Evolutionary conservation across 2,113 vertebrate genomes (phyloP).

Genomic region (Hemiprocne comata): DNA sequence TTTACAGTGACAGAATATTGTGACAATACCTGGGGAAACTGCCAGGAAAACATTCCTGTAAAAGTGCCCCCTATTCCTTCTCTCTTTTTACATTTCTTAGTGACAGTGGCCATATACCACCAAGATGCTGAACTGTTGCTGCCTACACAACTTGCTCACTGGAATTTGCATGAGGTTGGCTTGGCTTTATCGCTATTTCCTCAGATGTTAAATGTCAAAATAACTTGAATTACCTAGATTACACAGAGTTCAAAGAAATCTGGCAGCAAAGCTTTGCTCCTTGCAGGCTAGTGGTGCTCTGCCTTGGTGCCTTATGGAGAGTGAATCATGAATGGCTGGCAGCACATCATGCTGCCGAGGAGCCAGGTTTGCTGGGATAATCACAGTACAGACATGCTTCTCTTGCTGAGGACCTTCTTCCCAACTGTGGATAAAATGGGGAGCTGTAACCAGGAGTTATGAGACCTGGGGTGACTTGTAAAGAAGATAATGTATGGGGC

Average conservation of each 20-base stretch:
- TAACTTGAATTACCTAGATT: too few species aligned
- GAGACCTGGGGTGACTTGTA: constrained; percentile 57
- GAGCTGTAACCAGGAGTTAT: constrained; percentile 54
- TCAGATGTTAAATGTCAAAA: neutral
- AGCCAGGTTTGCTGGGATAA: too few species aligned
- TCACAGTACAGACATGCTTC: too few species aligned
- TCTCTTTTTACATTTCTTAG: neutral
- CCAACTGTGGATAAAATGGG: constrained; percentile 21
- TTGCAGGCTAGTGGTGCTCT: neutral
- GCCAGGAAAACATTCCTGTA: neutral
- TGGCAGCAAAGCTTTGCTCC: neutral
- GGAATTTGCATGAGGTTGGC: neutral
- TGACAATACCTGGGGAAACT: neutral
- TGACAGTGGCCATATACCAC: neutral
- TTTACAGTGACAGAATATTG: neutral
- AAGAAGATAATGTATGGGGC: constrained; percentile 19
- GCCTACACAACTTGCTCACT: rapidly evolving
- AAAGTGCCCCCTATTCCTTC: neutral
- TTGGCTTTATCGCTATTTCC: neutral
- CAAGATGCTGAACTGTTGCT: rapidly evolving
- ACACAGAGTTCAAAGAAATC: too few species aligned
- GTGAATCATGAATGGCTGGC: rapidly evolving
- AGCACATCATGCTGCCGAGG: rapidly evolving
- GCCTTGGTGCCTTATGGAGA: rapidly evolving
- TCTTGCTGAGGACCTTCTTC: neutral